A percentile compares a stretch with the other conserved stretches of the same genome.
Evolutionary conservation across 2,113 vertebrate species (phyloP).

Genomic region (Cyanoliseus patagonus): DNA sequence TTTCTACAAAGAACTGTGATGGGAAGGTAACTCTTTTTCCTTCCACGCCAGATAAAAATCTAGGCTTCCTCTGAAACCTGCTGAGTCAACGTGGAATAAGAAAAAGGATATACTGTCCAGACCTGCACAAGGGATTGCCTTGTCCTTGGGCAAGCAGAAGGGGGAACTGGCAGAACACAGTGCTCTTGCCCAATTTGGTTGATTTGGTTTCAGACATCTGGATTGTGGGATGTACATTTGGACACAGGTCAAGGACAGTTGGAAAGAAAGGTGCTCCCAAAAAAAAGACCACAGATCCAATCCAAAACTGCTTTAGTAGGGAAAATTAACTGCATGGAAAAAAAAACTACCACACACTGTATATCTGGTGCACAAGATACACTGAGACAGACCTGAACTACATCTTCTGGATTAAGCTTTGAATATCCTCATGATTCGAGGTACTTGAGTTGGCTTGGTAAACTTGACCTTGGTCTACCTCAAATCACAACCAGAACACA

Average conservation of each 20-base stretch:
- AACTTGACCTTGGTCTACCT: neutral
- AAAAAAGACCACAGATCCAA: neutral
- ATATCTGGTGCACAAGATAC: neutral
- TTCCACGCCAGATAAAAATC: slow-evolving; percentile 29
- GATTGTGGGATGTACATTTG: neutral
- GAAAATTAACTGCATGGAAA: neutral
- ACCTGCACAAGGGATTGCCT: slow-evolving; percentile 4
- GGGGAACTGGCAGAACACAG: neutral
- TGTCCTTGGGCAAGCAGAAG: slow-evolving; percentile 14
- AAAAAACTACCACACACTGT: neutral
- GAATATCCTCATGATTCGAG: neutral
- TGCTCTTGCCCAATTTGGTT: neutral
- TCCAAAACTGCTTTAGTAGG: neutral
- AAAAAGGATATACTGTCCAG: neutral
- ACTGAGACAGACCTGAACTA: neutral
- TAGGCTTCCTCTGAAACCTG: slow-evolving; percentile 22
- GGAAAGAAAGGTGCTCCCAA: neutral
- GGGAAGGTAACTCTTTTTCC: slow-evolving; percentile 20
- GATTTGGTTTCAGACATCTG: slow-evolving; percentile 4
- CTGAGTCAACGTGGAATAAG: slow-evolving; percentile 38
- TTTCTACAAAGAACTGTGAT: neutral
- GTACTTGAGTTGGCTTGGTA: neutral
- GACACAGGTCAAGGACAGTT: neutral
- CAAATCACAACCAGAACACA: neutral
- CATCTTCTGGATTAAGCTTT: neutral